phyloP scores from a whole-genome alignment of 2,888 invertebrate genomes.

The Coelopa pilipes region DNA sequence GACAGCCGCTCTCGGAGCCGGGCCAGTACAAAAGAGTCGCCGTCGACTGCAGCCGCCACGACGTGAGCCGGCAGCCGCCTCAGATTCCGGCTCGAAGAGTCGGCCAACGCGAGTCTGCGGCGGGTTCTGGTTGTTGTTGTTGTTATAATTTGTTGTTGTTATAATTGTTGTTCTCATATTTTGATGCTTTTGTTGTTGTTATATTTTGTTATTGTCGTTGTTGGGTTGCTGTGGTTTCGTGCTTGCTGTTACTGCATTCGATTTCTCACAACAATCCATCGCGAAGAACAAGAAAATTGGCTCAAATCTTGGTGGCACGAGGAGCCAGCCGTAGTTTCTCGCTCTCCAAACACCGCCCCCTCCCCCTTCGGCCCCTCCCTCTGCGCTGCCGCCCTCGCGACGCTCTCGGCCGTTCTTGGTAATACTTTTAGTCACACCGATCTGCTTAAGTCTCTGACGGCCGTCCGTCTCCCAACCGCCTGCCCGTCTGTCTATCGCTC shows the following conservation, averaged over 20 bases:
- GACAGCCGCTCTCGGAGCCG: not conserved
- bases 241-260: not conserved
- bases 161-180: slow-evolving; percentile 1
- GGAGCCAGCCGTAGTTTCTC: too few relatives aligned
- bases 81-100: slow-evolving; percentile 24
- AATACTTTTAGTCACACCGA: slow-evolving; percentile 1
- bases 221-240: not conserved
- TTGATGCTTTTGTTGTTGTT: slow-evolving; percentile 1
- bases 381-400: not conserved
- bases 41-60: not conserved
- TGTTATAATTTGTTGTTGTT: not conserved
- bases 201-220: not conserved
- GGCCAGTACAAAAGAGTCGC: not conserved
- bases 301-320: slow-evolving; percentile 9
- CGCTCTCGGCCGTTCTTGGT: not conserved
- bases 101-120: not conserved
- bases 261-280: not conserved
- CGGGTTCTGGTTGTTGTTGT: not conserved
- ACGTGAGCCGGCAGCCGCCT: slow-evolving; percentile 16
- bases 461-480: not conserved
- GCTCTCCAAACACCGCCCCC: too few relatives aligned
- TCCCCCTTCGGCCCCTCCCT: too few relatives aligned
- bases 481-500: not conserved
- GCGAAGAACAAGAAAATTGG: slow-evolving; percentile 14
- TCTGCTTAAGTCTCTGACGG: not conserved